Conservation (phyloP, 2,888 invertebrate genomes). For the Drosophila neotestacea region DNA sequence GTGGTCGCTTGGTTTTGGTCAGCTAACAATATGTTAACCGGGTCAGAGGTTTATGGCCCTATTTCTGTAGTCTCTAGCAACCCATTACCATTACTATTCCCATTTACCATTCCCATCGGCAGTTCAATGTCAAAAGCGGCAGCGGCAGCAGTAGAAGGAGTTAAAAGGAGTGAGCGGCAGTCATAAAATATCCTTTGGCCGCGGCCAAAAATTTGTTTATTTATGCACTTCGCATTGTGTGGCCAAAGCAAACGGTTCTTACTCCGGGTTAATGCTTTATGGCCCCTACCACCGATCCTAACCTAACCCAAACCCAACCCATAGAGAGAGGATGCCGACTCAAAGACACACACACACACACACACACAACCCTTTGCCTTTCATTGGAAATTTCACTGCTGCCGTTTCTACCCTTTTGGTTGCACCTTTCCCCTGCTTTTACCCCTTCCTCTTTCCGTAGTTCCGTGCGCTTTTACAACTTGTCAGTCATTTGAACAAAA, state of each 20-base stretch:
- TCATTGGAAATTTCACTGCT: slow-evolving; percentile 66
- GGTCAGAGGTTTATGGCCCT: slow-evolving; percentile 61
- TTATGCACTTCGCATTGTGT: slow-evolving; percentile 77
- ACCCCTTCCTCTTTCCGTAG: neutral
- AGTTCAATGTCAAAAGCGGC: slow-evolving; percentile 49
- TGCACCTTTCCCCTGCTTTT: neutral
- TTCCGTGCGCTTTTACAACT: slow-evolving; percentile 67
- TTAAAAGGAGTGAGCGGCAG: slow-evolving; percentile 61
- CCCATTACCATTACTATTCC: neutral
- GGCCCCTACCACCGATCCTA: slow-evolving; percentile 20
- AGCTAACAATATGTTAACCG: slow-evolving; percentile 62
- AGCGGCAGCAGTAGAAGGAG: slow-evolving; percentile 34
- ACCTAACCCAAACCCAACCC: neutral
- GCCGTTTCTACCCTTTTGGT: slow-evolving; percentile 5
- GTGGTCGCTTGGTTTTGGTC: slow-evolving; percentile 44
- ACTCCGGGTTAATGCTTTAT: slow-evolving; percentile 32
- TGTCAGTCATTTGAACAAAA: slow-evolving; percentile 82
- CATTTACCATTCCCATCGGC: neutral
- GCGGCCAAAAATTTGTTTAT: slow-evolving; percentile 60
- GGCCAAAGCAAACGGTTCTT: slow-evolving; percentile 62
- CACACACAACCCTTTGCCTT: slow-evolving; percentile 53
- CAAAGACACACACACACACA: neutral
- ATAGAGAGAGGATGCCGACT: slow-evolving; percentile 23
- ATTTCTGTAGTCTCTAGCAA: neutral
- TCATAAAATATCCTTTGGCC: slow-evolving; percentile 48